Evolutionary conservation across 2,113 vertebrate genomes (phyloP).

Genomic region (Tenrec ecaudatus): DNA sequence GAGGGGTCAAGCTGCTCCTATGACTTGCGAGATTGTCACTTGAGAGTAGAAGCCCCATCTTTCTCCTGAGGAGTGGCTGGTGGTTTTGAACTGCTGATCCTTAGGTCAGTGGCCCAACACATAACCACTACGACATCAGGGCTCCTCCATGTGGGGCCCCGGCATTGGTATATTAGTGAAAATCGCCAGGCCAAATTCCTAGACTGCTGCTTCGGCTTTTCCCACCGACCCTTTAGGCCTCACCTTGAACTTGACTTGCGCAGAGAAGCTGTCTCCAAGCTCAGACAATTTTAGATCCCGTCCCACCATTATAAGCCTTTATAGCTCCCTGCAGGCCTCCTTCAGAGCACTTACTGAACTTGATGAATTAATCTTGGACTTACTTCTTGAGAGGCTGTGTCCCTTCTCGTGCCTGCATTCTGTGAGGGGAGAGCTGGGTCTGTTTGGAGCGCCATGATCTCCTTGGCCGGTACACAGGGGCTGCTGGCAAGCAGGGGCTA

Average conservation of each 20-base stretch:
- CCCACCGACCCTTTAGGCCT: too few species aligned
- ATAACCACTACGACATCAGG: too few species aligned
- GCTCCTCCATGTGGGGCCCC: neutral
- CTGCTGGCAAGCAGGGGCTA: neutral
- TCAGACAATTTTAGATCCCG: neutral
- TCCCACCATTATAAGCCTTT: neutral
- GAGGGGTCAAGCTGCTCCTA: too few species aligned
- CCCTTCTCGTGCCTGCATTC: neutral
- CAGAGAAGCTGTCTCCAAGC: neutral
- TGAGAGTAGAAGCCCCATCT: too few species aligned
- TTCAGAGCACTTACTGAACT: neutral
- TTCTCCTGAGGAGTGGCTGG: too few species aligned
- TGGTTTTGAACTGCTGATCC: too few species aligned
- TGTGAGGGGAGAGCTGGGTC: neutral
- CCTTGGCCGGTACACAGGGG: neutral
- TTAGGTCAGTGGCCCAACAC: too few species aligned
- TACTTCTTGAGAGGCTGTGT: too few species aligned
- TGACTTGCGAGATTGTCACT: too few species aligned
- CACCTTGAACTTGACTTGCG: neutral
- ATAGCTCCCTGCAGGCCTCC: neutral
- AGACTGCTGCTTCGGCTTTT: neutral
- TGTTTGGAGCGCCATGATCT: neutral
- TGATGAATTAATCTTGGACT: too few species aligned
- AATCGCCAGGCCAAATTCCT: neutral
- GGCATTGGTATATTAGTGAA: neutral